Evolutionary conservation across 2,888 invertebrate genomes (phyloP).

Genomic region (Druceiella hillmani): DNA sequence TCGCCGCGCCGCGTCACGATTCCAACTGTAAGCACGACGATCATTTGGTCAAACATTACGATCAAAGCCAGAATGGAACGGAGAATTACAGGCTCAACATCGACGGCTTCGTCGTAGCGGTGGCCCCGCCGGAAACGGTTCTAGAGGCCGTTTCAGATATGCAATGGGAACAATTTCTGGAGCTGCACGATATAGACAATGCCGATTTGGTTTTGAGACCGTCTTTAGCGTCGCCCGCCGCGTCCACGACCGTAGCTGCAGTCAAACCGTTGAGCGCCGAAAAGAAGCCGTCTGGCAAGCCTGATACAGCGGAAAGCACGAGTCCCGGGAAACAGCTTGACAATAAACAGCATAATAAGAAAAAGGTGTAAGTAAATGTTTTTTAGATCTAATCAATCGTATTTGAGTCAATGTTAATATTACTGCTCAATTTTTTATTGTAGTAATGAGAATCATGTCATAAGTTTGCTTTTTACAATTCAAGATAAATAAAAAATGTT

Average conservation of each 20-base stretch:
- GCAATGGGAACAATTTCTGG: constrained; percentile 33
- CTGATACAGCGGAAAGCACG: constrained; percentile 18
- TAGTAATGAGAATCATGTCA: background rate
- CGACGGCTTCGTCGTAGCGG: constrained; percentile 61
- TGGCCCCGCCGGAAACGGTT: constrained; percentile 58
- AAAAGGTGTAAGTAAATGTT: constrained; percentile 40
- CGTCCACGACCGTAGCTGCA: constrained; percentile 26
- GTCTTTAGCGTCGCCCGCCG: constrained; percentile 25
- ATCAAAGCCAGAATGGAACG: constrained; percentile 73
- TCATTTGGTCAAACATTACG: constrained; percentile 51
- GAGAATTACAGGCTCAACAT: constrained; percentile 69
- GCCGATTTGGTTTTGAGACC: constrained; percentile 28
- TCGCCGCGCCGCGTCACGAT: no score
- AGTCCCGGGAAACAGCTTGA: constrained; percentile 10
- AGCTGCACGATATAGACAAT: constrained; percentile 36
- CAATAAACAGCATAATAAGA: constrained; percentile 32
- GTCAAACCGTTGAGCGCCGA: constrained; percentile 13
- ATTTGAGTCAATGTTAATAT: no score
- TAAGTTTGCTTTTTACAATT: background rate
- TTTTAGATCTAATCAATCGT: no score
- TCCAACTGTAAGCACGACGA: no score
- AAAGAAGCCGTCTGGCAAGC: constrained; percentile 18
- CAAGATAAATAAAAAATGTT: background rate
- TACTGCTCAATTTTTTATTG: background rate
- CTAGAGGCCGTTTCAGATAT: constrained; percentile 50